These are phyloP conservation scores for Prosapia bicincta DNA, from an alignment of 2,888 invertebrate species.

Conservation along the genomic window DNA sequence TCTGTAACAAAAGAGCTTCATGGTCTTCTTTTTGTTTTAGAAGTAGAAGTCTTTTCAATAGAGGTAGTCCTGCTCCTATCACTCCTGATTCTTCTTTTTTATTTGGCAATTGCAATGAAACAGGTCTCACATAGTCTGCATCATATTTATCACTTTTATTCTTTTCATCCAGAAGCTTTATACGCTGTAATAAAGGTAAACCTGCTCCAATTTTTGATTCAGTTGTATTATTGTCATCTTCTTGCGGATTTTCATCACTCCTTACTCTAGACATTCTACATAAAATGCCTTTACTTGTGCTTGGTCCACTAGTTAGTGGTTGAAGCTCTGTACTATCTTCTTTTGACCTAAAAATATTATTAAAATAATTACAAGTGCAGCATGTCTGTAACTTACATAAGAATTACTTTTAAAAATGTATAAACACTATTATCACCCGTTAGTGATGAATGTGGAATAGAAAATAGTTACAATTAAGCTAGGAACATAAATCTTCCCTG, in stretches of 20 bases:
- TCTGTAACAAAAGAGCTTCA: slow-evolving; percentile 32
- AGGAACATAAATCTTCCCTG: too few relatives aligned
- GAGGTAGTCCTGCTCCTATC: slow-evolving; percentile 66
- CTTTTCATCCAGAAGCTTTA: slow-evolving; percentile 72
- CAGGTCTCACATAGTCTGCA: slow-evolving; percentile 5
- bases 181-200: slow-evolving; percentile 70
- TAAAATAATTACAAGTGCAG: too few relatives aligned
- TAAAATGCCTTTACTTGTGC: slow-evolving; percentile 55
- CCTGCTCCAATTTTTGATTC: slow-evolving; percentile 67
- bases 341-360: slow-evolving; percentile 52
- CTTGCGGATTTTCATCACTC: slow-evolving; percentile 64
- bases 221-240: slow-evolving; percentile 41
- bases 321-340: slow-evolving; percentile 67
- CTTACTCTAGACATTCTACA: slow-evolving; percentile 72
- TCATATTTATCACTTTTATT: not conserved
- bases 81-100: slow-evolving; percentile 50
- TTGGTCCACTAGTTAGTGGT: slow-evolving; percentile 49
- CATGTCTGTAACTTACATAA: too few relatives aligned
- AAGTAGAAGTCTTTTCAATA: slow-evolving; percentile 68
- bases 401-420: too few relatives aligned
- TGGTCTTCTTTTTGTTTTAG: slow-evolving; percentile 73
- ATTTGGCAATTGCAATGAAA: slow-evolving; percentile 22
- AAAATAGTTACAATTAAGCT: too few relatives aligned
- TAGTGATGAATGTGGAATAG: too few relatives aligned
- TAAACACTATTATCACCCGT: too few relatives aligned